Evolutionary conservation across 2,888 invertebrate genomes (phyloP).

Genomic region (Plagodis pulveraria): DNA sequence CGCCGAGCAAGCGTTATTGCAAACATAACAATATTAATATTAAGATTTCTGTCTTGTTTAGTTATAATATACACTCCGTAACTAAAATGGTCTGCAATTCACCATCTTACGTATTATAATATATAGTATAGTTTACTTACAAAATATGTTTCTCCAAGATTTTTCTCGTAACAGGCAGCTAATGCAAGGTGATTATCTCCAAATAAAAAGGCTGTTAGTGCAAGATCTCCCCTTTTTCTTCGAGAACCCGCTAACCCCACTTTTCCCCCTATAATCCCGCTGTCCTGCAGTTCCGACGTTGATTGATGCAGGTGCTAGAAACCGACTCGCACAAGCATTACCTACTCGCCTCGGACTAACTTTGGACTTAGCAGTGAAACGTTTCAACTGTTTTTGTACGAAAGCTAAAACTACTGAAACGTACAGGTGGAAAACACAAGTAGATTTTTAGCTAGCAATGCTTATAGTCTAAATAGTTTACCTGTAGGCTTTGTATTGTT

Average conservation of each 20-base stretch:
- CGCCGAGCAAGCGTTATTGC: no score
- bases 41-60: no score
- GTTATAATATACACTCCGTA: no score
- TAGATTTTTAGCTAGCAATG: no score
- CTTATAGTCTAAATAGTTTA: no score
- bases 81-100: no score
- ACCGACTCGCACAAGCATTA: slow-evolving; percentile 53
- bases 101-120: no score
- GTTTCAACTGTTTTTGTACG: slow-evolving; percentile 20
- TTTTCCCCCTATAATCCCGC: slow-evolving; percentile 59
- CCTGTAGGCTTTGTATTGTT: no score
- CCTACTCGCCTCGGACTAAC: slow-evolving; percentile 33
- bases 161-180: neutral
- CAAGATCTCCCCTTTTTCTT: slow-evolving; percentile 36
- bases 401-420: slow-evolving; percentile 1
- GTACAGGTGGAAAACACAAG: no score
- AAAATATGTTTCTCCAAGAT: no score
- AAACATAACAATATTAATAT: no score
- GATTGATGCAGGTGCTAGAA: slow-evolving; percentile 80
- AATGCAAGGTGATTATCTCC: slow-evolving; percentile 16
- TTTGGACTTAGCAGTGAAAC: slow-evolving; percentile 26
- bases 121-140: no score
- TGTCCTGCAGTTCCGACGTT: slow-evolving; percentile 66
- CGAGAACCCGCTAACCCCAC: slow-evolving; percentile 30
- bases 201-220: slow-evolving; percentile 47